Evolutionary conservation across 2,113 vertebrate species (phyloP), one percentile per base, ranked within the genome.

Genomic region (Forbesichthys agassizii): DNA sequence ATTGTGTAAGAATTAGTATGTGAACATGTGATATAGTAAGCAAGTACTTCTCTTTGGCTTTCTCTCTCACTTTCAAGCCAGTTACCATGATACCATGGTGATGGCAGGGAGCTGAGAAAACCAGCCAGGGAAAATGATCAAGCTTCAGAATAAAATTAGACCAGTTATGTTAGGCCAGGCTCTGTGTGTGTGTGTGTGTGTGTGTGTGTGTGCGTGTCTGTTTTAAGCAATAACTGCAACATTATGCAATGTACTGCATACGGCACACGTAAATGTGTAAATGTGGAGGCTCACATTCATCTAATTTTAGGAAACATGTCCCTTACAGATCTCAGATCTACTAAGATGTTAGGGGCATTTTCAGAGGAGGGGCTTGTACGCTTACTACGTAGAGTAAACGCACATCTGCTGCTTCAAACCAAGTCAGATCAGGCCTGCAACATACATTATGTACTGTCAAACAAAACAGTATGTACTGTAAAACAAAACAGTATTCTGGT

Each of bases 41-140:
- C 2, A 27, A 27, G 2, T 48, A 36, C 48, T 47, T 47, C 58
- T n/a, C 82, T 71, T 47, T 55, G 3, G 66, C 75, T 63, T 7
- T 48, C 54, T 27, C 54, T 60, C 27, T 13, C 33, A 1, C 36
- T 42, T 42, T 42, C 5, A 5, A 42, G 36, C 36, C 36, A 42
- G 86, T 88, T 86, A 84, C 82, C 82, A 82, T 79, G 90, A 86
- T 84, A 88, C 86, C 88, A 74, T 77, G 78, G 75, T 57, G 78
- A 87, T 82, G 80, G 88, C 81, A 84, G 74, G 61, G 81, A 90
- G 79, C 78, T 86, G 87, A 88, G 87, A 87, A 88, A 89, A 83
- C 73, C 72, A 83, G 83, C 52, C 68, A 82, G 66, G 79, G 71
- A 73, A 70, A 65, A 70, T 77, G 67, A 81, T 64, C 20, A 54